These are phyloP conservation scores for Lagocephalus sceleratus DNA, from an alignment of 2,797 vertebrate genomes.

Conservation along the genomic window DNA sequence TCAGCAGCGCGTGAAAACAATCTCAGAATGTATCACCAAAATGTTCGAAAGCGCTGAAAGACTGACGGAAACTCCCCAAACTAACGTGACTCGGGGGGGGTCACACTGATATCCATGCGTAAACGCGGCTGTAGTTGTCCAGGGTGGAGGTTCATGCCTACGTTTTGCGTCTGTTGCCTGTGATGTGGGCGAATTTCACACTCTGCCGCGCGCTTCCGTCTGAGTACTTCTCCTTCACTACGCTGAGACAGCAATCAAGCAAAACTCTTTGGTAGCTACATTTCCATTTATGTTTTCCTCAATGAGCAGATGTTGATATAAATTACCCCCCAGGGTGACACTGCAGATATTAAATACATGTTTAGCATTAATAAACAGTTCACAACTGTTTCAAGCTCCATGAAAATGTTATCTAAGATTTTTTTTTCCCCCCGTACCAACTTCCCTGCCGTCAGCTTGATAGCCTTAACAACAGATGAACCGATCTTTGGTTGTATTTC, in stretches of 20 bases:
- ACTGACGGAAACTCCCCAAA: too few species aligned
- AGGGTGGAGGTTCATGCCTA: conserved; percentile 12
- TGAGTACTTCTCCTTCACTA: conserved; percentile 18
- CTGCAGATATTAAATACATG: conserved; percentile 91
- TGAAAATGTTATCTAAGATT: conserved; percentile 13
- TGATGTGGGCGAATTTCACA: conserved; percentile 13
- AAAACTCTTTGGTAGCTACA: conserved; percentile 71
- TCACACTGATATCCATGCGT: not conserved
- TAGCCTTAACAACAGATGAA: not conserved
- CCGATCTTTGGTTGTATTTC: conserved; percentile 1
- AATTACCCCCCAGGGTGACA: conserved; percentile 89
- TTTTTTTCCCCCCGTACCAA: conserved; percentile 6
- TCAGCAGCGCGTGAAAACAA: too few species aligned
- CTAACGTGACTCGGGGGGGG: too few species aligned
- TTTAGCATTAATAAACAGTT: conserved; percentile 86
- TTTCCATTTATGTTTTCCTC: conserved; percentile 83
- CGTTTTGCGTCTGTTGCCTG: conserved; percentile 17
- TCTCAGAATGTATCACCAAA: too few species aligned
- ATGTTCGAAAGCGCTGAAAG: too few species aligned
- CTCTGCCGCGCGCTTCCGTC: conserved; percentile 12
- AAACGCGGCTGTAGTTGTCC: conserved; percentile 2
- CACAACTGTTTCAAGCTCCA: conserved; percentile 25
- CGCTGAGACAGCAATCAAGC: conserved; percentile 32
- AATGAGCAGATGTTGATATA: conserved; percentile 95
- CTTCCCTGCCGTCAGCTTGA: not conserved